Conservation (phyloP, 2,797 vertebrate genomes). For the Eulemur rubriventer region DNA sequence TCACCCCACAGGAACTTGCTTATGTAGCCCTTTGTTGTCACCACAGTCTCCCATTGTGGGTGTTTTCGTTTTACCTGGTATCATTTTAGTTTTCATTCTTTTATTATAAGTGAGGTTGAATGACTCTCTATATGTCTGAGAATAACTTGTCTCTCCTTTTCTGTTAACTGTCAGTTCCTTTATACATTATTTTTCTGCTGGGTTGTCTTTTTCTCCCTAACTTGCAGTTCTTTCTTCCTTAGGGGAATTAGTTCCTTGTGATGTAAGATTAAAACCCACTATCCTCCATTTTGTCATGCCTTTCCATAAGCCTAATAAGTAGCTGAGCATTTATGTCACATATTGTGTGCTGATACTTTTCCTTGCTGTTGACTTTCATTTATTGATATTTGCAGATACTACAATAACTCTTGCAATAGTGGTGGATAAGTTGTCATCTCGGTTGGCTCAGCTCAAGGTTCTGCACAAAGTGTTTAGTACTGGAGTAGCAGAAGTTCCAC, state of each 20-base stretch:
- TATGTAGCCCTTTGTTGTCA: neutral
- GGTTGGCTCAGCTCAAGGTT: slow-evolving; percentile 95
- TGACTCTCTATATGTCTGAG: neutral
- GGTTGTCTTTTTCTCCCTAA: neutral
- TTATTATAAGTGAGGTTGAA: neutral
- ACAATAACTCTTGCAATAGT: slow-evolving; percentile 94
- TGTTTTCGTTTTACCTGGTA: neutral
- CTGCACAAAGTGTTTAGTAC: slow-evolving; percentile 97
- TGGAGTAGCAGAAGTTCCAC: slow-evolving; percentile 96
- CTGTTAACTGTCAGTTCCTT: neutral
- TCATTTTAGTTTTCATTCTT: slow-evolving; percentile 13
- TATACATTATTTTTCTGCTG: neutral
- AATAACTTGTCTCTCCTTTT: neutral
- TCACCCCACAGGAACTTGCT: neutral
- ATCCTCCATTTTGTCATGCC: neutral
- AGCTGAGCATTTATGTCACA: neutral
- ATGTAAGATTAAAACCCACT: neutral
- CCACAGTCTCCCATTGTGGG: neutral
- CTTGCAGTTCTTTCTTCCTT: neutral
- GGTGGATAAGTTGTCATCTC: slow-evolving; percentile 92
- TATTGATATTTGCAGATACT: slow-evolving; percentile 87
- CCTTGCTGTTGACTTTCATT: slow-evolving; percentile 32
- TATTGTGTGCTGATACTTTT: neutral
- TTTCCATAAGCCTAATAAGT: neutral
- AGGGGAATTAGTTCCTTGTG: neutral